Evolutionary conservation across 2,888 invertebrate species (phyloP).

Genomic region (Drosophila helvetica): DNA sequence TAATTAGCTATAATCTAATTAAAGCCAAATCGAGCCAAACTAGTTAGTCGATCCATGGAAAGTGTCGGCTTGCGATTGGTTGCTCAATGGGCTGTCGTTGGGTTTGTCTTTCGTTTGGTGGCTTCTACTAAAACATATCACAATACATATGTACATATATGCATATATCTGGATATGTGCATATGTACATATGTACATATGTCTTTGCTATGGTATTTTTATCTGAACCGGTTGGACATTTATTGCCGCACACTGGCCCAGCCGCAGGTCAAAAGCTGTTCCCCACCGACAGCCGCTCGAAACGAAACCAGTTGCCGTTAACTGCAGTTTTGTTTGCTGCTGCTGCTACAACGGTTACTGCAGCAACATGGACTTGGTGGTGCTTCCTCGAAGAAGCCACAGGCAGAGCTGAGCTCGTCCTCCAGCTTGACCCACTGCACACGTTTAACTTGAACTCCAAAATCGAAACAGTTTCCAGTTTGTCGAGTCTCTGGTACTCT

Average conservation of each 20-base stretch:
- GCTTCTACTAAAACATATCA: slow-evolving; percentile 43
- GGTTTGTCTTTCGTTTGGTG: slow-evolving; percentile 51
- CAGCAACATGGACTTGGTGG: slow-evolving; percentile 12
- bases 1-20: slow-evolving; percentile 66
- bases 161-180: slow-evolving; percentile 3
- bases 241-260: slow-evolving; percentile 57
- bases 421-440: slow-evolving; percentile 71
- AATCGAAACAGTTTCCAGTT: slow-evolving; percentile 49
- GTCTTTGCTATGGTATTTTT: slow-evolving; percentile 50
- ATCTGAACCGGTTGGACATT: slow-evolving; percentile 62
- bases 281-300: slow-evolving; percentile 40
- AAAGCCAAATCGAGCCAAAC: slow-evolving; percentile 43
- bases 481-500: slow-evolving; percentile 33
- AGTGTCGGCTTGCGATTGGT: slow-evolving; percentile 2
- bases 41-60: slow-evolving; percentile 24
- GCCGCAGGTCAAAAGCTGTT: slow-evolving; percentile 65
- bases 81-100: slow-evolving; percentile 10
- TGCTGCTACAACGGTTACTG: slow-evolving; percentile 16
- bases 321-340: slow-evolving; percentile 53
- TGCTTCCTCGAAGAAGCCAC: slow-evolving; percentile 69
- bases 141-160: not conserved
- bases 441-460: slow-evolving; percentile 79
- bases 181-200: slow-evolving; percentile 2
- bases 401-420: slow-evolving; percentile 31
- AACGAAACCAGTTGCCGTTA: slow-evolving; percentile 75